Evolutionary conservation across 2,797 vertebrate species (phyloP).

Genomic region (Peromyscus melanophrys): DNA sequence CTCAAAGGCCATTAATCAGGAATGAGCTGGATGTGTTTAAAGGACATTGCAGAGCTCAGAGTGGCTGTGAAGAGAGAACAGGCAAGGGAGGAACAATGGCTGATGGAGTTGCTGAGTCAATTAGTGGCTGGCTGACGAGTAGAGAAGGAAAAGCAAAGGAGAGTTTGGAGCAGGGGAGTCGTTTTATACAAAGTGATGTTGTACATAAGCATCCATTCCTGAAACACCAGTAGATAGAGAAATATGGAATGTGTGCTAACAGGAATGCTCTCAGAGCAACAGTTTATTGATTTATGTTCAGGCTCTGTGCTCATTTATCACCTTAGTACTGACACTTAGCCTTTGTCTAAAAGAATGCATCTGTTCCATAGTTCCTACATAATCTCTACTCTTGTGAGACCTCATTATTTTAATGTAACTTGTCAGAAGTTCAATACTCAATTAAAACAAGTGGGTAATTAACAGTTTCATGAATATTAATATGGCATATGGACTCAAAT

Average conservation of each 20-base stretch:
- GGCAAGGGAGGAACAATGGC: background rate
- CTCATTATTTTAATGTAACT: conserved; percentile 34
- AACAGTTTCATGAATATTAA: background rate
- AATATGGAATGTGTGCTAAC: background rate
- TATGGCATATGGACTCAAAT: background rate
- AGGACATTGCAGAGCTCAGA: background rate
- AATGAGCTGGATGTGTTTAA: background rate
- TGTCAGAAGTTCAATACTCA: conserved; percentile 36
- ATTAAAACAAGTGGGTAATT: conserved; percentile 42
- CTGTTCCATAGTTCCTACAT: background rate
- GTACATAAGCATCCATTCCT: background rate
- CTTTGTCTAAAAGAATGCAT: background rate
- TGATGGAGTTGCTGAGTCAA: too few relatives aligned
- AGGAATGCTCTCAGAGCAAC: background rate
- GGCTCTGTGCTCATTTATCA: background rate
- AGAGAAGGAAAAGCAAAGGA: background rate
- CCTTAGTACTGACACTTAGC: background rate
- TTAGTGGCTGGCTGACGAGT: background rate
- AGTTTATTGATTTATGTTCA: background rate
- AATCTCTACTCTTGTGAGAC: background rate
- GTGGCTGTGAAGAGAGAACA: background rate
- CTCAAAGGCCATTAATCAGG: background rate
- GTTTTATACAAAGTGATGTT: background rate
- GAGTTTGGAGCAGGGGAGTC: background rate
- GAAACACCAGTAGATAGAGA: background rate